Conservation (phyloP, 2,113 vertebrate genomes). For the Fukomys damarensis region DNA sequence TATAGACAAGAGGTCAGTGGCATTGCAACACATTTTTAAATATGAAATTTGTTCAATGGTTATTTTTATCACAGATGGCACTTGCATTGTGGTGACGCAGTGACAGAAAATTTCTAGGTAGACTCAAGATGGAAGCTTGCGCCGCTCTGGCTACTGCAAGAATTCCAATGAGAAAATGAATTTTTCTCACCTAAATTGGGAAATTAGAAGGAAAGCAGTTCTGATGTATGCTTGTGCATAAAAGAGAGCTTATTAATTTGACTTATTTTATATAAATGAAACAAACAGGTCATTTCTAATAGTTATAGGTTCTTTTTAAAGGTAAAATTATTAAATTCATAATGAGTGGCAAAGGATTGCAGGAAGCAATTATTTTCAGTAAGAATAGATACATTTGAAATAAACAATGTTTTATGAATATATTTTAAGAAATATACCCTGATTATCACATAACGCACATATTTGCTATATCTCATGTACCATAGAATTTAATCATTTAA, state of each 20-base stretch:
- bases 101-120: slow-evolving; percentile 49
- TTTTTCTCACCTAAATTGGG: slow-evolving; percentile 29
- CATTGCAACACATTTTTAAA: slow-evolving; percentile 64
- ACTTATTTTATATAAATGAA: background rate
- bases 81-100: background rate
- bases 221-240: background rate
- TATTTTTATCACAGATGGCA: slow-evolving; percentile 36
- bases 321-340: background rate
- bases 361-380: background rate
- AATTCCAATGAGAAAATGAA: slow-evolving; percentile 30
- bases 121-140: slow-evolving; percentile 23
- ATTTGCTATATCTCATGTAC: too few relatives aligned
- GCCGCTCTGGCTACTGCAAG: slow-evolving; percentile 45
- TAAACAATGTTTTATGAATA: background rate
- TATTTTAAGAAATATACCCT: background rate
- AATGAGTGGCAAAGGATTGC: background rate
- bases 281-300: background rate
- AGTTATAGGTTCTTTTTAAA: background rate
- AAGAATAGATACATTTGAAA: background rate
- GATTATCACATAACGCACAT: too few relatives aligned
- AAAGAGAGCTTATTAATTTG: slow-evolving; percentile 40
- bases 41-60: background rate
- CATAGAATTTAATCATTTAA: too few relatives aligned
- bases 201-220: slow-evolving; percentile 25
- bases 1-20: background rate